phyloP scores from a whole-genome alignment of 2,888 invertebrate genomes.

The Drosophila pseudotalamancana region DNA sequence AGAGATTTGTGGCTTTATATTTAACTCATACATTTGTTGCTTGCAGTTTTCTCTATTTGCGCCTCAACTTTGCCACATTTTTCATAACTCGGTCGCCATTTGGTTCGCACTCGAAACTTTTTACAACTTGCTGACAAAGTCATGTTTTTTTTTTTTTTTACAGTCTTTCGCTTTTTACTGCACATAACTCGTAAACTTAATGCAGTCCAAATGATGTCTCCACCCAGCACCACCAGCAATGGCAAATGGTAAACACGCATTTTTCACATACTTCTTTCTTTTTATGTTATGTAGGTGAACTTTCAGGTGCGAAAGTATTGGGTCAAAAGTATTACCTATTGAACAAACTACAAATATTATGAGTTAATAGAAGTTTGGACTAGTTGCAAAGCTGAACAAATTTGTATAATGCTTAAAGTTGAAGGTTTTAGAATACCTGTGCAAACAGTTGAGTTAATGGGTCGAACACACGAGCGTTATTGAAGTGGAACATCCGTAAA shows the following conservation, averaged over 20 bases:
- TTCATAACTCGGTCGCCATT: conserved; percentile 58
- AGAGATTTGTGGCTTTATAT: conserved; percentile 10
- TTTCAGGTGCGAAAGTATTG: conserved; percentile 4
- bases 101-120: conserved; percentile 43
- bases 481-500: no score
- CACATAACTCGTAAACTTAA: conserved; percentile 47
- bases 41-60: conserved; percentile 53
- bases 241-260: conserved; percentile 13
- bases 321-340: neutral
- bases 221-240: no score
- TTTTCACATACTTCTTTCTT: conserved; percentile 9
- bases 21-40: conserved; percentile 12
- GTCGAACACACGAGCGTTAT: no score
- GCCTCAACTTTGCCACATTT: conserved; percentile 56
- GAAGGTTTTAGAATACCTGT: no score
- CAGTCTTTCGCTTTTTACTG: conserved; percentile 24
- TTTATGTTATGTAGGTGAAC: conserved; percentile 2
- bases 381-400: neutral
- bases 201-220: conserved; percentile 30
- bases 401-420: no score
- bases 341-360: conserved; percentile 1
- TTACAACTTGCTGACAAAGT: conserved; percentile 61
- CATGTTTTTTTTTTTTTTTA: conserved; percentile 18
- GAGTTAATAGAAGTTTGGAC: neutral
- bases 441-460: no score